phyloP scores from a whole-genome alignment of 2,797 vertebrate genomes.

The Pteronotus mesoamericanus region DNA sequence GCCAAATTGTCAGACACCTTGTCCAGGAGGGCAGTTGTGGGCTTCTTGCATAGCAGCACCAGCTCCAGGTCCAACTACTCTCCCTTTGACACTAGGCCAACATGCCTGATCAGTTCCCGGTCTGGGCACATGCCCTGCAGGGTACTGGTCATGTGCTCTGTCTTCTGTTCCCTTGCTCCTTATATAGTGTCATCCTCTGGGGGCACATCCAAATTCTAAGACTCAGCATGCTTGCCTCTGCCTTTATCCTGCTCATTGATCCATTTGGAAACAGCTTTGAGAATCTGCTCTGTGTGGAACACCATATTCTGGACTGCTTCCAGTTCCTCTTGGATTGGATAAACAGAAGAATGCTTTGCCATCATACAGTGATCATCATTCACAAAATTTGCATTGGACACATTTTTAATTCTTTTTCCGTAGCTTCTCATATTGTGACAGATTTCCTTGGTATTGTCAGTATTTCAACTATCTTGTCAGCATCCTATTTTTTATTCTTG shows the following conservation, averaged over 20 bases:
- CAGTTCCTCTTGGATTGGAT: slow-evolving; percentile 95
- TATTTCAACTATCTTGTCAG: slow-evolving; percentile 53
- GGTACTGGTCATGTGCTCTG: slow-evolving; percentile 89
- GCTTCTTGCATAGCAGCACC: slow-evolving; percentile 95
- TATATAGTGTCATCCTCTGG: slow-evolving; percentile 88
- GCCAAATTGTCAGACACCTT: slow-evolving; percentile 93
- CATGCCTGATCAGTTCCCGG: no score
- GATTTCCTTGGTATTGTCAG: slow-evolving; percentile 52
- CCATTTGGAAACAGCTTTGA: slow-evolving; percentile 97
- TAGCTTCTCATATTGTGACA: slow-evolving; percentile 58
- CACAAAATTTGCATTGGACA: slow-evolving; percentile 94
- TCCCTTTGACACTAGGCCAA: slow-evolving; percentile 98
- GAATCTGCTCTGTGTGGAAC: slow-evolving; percentile 93
- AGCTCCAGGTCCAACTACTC: slow-evolving; percentile 96
- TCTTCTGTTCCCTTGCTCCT: slow-evolving; percentile 89
- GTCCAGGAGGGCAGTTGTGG: slow-evolving; percentile 89
- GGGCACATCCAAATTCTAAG: slow-evolving; percentile 78
- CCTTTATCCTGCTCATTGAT: slow-evolving; percentile 94
- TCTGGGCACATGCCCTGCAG: slow-evolving; percentile 94
- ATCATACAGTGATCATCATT: slow-evolving; percentile 97
- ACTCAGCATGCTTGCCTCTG: slow-evolving; percentile 76
- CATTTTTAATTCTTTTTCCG: slow-evolving; percentile 76
- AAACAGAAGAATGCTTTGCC: slow-evolving; percentile 96
- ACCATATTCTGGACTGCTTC: slow-evolving; percentile 98
- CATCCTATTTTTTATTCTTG: no score